phyloP scores from a whole-genome alignment of 2,113 vertebrate species.

The Aspidoscelis tigris region DNA sequence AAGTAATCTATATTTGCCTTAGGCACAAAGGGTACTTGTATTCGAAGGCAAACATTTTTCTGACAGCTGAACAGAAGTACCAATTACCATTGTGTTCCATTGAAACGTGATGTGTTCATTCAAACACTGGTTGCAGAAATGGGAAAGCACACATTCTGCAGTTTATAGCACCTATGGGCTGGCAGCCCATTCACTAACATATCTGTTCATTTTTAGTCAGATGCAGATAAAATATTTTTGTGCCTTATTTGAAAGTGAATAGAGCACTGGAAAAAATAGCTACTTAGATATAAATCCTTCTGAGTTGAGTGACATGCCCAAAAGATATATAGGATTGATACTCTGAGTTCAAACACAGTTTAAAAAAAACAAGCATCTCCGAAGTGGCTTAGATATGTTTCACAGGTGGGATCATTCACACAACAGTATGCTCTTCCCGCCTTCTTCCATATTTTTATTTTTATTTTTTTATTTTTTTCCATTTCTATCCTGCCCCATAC shows the following conservation, averaged over 20 bases:
- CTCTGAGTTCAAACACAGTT: too few relatives aligned
- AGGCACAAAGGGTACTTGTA: background rate
- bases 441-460: too few relatives aligned
- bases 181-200: background rate
- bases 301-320: too few relatives aligned
- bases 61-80: constrained; percentile 4
- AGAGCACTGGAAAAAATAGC: too few relatives aligned
- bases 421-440: too few relatives aligned
- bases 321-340: too few relatives aligned
- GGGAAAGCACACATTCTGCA: background rate
- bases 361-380: too few relatives aligned
- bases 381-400: too few relatives aligned
- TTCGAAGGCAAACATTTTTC: background rate
- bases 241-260: background rate
- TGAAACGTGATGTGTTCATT: background rate
- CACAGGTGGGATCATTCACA: too few relatives aligned
- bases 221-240: constrained; percentile 19
- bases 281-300: too few relatives aligned
- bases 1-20: background rate
- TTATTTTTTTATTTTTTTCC: too few relatives aligned
- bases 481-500: too few relatives aligned
- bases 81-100: background rate
- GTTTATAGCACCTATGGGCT: background rate
- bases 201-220: background rate
- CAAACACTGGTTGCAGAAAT: background rate